Evolutionary conservation across 1,140 invertebrate species (phyloP).

Genomic region (Anoplolepis gracilipes): DNA sequence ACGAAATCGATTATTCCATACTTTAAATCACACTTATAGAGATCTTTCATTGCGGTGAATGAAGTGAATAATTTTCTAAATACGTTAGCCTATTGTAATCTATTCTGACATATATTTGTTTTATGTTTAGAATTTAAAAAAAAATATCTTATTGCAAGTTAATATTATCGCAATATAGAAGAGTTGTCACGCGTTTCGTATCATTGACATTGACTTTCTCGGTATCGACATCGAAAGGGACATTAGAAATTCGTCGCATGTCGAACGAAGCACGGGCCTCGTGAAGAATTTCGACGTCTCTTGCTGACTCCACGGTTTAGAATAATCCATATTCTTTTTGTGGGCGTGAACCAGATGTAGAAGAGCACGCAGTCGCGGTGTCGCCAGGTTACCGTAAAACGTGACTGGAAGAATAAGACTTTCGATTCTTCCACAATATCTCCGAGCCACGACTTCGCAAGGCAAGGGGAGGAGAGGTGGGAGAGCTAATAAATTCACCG

Average conservation of each 20-base stretch:
- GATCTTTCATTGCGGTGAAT: too few relatives aligned
- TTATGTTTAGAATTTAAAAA: background rate
- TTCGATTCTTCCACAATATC: constrained; percentile 40
- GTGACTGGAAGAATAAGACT: constrained; percentile 75
- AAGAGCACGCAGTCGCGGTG: constrained; percentile 61
- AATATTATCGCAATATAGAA: background rate
- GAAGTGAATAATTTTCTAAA: constrained; percentile 9
- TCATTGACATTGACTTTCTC: constrained; percentile 28
- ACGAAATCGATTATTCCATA: background rate
- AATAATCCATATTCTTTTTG: constrained; percentile 77
- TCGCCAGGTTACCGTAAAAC: constrained; percentile 70
- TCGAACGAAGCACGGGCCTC: constrained; percentile 55
- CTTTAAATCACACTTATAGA: background rate
- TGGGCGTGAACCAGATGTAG: constrained; percentile 74
- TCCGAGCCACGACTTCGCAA: too few relatives aligned
- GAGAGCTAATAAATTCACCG: constrained; percentile 36
- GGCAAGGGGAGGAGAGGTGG: too few relatives aligned
- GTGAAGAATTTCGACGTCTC: constrained; percentile 72
- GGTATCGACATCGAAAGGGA: constrained; percentile 4
- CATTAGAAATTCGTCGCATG: constrained; percentile 73
- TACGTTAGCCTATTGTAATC: background rate
- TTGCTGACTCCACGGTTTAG: constrained; percentile 63
- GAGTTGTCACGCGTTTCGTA: background rate
- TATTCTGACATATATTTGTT: background rate
- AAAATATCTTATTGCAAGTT: background rate